Conservation (phyloP, 2,888 invertebrate species). For the Drosophila picticornis region DNA sequence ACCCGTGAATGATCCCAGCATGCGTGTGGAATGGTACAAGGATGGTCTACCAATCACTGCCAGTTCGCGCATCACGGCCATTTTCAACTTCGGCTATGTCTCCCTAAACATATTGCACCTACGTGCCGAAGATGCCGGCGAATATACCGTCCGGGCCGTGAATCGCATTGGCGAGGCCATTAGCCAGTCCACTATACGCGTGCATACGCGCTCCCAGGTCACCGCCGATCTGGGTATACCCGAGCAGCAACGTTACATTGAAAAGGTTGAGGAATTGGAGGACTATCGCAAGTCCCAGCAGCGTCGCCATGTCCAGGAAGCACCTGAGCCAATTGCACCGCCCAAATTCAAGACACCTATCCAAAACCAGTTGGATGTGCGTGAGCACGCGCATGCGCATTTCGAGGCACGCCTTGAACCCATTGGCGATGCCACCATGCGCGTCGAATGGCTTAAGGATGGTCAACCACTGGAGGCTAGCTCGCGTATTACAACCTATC, state of each 20-base stretch:
- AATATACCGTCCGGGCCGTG: constrained; percentile 95
- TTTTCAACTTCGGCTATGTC: constrained; percentile 99
- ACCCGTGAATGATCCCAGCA: constrained; percentile 96
- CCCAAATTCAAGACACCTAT: constrained; percentile 96
- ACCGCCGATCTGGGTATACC: constrained; percentile 95
- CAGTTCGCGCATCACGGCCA: constrained; percentile 98
- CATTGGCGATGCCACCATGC: constrained; percentile 94
- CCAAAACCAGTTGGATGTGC: constrained; percentile 93
- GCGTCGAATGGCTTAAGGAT: constrained; percentile 97
- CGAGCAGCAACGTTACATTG: constrained; percentile 95
- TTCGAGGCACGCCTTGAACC: constrained; percentile 98
- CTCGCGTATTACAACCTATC: constrained; percentile 96
- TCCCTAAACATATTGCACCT: constrained; percentile 99
- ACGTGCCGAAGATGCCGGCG: constrained; percentile 98
- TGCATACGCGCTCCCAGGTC: constrained; percentile 92
- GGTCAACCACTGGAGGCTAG: constrained; percentile 96
- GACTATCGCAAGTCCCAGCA: constrained; percentile 92
- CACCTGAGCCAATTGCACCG: constrained; percentile 91
- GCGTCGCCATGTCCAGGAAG: constrained; percentile 92
- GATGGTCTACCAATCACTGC: constrained; percentile 97
- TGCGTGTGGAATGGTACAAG: constrained; percentile 98
- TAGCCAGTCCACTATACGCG: constrained; percentile 91
- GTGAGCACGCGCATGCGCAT: constrained; percentile 97
- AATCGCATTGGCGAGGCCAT: constrained; percentile 96
- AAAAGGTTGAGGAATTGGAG: constrained; percentile 96